Conservation (phyloP, 2,797 vertebrate genomes). For the Tadarida brasiliensis region DNA sequence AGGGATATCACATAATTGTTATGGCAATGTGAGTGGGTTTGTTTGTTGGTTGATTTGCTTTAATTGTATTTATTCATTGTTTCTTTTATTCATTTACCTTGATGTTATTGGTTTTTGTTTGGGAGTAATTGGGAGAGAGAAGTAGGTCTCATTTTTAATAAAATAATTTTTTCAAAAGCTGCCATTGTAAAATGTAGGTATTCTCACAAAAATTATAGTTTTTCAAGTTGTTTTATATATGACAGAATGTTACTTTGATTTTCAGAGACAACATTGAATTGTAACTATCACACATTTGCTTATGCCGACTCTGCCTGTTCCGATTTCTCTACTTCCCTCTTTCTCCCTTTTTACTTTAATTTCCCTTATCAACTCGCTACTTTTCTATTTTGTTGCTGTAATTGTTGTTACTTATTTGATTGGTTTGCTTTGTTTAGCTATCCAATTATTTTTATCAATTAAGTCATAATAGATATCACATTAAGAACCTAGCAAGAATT, state of each 20-base stretch:
- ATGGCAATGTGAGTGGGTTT: background rate
- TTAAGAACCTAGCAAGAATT: background rate
- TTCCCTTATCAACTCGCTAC: background rate
- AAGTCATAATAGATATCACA: background rate
- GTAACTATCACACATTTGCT: background rate
- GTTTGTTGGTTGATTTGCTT: conserved; percentile 43
- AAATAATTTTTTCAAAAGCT: background rate
- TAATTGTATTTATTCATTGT: background rate
- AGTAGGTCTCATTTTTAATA: background rate
- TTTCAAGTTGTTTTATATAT: background rate
- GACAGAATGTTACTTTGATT: background rate
- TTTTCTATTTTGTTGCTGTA: background rate
- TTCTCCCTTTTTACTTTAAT: background rate
- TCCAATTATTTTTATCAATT: background rate
- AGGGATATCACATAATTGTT: background rate
- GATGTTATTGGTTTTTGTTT: background rate
- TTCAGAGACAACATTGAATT: background rate
- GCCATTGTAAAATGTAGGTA: background rate
- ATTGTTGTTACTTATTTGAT: background rate
- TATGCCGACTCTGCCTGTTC: no score
- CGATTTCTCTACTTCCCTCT: background rate
- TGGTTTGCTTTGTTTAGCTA: background rate
- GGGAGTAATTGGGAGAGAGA: background rate
- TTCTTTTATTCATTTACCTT: conserved; percentile 49
- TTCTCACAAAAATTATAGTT: background rate